Evolutionary conservation across 2,888 invertebrate species (phyloP), one percentile per base, ranked within the genome.

Genomic region (Synanthedon vespiformis): DNA sequence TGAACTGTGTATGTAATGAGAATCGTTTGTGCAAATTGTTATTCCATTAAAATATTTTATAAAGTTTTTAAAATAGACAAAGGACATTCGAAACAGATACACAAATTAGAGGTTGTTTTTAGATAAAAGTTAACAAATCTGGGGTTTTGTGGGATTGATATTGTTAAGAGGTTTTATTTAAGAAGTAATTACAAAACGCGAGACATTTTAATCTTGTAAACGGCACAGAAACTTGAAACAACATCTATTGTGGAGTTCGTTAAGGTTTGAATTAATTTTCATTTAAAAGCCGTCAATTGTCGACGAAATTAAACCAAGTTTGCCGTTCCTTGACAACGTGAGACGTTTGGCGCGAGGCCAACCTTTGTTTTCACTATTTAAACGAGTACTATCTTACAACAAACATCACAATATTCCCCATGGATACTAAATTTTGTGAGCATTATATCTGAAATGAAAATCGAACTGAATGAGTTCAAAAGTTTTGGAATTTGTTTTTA

Each of bases 201-300:
- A 61, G 65, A 64, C 65, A 67, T 71, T 75, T 73, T 70, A 77
- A 75, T 73, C 66, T 66, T 56, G 58, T 67, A 64, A 68, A 67
- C 70, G 67, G 48, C 63, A 63, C 61, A 40, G n/a, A 22, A 68
- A 72, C 69, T 74, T 63, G 61, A 68, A 75, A 72, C 70, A 73
- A 69, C 70, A 72, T 69, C 66, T 65, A 61, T 60, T 63, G 69
- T 70, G 62, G 72, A 71, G 67, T 76, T 77, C 68, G 71, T 77
- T 77, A 77, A 66, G 68, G 62, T 73, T 72, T 68, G 73, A 80
- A 76, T 79, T 76, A 77, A 76, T 77, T 77, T 78, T 71, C 60
- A 62, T 68, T 72, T 68, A 69, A 76, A 79, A 73, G 75, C 77
- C 74, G 74, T 70, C 77, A 72, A 80, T 80, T 74, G 72, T 67